Conservation (phyloP, 1,140 invertebrate genomes). For the Drosophila quadrilineata region DNA sequence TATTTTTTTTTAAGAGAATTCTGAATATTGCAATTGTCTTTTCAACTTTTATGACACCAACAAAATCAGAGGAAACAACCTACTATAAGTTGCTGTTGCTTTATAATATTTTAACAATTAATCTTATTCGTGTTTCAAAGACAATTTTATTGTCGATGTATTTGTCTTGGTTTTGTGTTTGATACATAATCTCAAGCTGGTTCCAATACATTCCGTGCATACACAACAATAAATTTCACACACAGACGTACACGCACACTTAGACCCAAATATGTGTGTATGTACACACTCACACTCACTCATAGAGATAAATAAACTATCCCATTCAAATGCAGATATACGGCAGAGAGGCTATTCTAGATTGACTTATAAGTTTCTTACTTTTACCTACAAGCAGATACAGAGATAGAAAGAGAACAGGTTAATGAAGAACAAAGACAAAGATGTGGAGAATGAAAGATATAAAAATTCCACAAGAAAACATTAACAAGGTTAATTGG, state of each 20-base stretch:
- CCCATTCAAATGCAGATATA: too few relatives aligned
- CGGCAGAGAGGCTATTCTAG: too few relatives aligned
- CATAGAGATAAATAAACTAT: not conserved
- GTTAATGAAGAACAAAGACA: not conserved
- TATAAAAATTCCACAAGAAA: constrained; percentile 15
- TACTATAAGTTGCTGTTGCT: constrained; percentile 51
- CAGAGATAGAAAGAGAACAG: not conserved
- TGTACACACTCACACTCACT: not conserved
- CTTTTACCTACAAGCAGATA: constrained; percentile 16
- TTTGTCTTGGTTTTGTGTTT: constrained; percentile 8
- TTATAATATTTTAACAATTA: constrained; percentile 70
- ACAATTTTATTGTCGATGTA: constrained; percentile 8
- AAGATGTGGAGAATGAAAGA: not conserved
- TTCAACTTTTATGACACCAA: constrained; percentile 21
- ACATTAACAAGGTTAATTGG: constrained; percentile 10
- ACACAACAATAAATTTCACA: too few relatives aligned
- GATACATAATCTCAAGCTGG: constrained; percentile 13
- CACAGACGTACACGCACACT: too few relatives aligned
- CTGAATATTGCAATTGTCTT: too few relatives aligned
- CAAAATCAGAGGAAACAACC: constrained; percentile 46
- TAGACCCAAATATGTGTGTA: too few relatives aligned
- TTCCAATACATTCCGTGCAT: constrained; percentile 11
- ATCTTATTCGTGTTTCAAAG: constrained; percentile 50
- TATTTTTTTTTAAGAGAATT: too few relatives aligned
- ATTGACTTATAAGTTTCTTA: constrained; percentile 22